Evolutionary conservation across 2,888 invertebrate genomes (phyloP).

Genomic region (Malthinus flaveolus): DNA sequence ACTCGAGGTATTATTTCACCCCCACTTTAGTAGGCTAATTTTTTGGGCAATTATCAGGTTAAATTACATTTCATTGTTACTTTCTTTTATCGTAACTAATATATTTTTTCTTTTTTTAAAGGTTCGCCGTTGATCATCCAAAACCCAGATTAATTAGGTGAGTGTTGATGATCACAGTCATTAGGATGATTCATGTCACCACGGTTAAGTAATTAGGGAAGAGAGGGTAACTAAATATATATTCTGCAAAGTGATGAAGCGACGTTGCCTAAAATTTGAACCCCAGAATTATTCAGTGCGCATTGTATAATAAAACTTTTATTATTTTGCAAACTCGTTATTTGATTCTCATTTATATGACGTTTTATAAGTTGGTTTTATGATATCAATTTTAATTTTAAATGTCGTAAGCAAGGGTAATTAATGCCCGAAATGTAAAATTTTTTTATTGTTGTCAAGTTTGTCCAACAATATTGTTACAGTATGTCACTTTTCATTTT

Average conservation of each 20-base stretch:
- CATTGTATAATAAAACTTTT: slow-evolving; percentile 8
- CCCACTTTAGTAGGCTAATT: no score
- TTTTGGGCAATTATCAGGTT: no score
- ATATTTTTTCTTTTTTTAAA: slow-evolving; percentile 27
- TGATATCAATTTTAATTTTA: no score
- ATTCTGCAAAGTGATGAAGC: slow-evolving; percentile 20
- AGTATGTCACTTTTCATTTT: no score
- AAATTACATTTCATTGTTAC: no score
- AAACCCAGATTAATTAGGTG: slow-evolving; percentile 46
- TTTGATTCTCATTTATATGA: no score
- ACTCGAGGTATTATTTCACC: no score
- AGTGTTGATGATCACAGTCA: slow-evolving; percentile 48
- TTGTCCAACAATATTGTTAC: no score
- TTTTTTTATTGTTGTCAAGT: no score
- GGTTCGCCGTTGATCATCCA: slow-evolving; percentile 11
- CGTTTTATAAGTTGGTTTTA: no score
- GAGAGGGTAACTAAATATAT: slow-evolving; percentile 28
- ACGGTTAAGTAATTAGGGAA: slow-evolving; percentile 39
- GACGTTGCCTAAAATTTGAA: slow-evolving; percentile 20
- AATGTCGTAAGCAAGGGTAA: no score
- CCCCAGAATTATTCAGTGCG: slow-evolving; percentile 19
- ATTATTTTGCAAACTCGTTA: not conserved
- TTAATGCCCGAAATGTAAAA: no score
- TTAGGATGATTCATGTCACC: slow-evolving; percentile 45
- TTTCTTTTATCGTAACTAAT: not conserved